These are phyloP conservation scores for Herpetotheres cachinnans DNA, from an alignment of 2,113 vertebrate genomes.

Conservation along the genomic window DNA sequence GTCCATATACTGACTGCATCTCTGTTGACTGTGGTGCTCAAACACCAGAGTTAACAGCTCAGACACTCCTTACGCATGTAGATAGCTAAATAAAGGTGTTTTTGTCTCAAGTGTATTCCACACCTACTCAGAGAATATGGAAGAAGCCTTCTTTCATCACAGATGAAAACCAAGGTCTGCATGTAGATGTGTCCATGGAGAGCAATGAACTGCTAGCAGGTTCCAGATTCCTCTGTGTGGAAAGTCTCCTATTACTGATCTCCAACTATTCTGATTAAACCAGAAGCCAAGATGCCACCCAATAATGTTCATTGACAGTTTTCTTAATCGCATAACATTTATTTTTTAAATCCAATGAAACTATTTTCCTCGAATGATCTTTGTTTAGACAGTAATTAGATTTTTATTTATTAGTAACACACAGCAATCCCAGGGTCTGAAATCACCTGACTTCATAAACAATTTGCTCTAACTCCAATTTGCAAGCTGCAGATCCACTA, in stretches of 20 bases:
- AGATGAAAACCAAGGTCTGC: background rate
- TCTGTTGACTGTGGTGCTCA: background rate
- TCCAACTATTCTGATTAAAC: background rate
- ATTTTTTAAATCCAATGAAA: background rate
- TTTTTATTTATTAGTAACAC: background rate
- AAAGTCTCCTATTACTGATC: background rate
- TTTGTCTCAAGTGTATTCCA: background rate
- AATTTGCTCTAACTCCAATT: background rate
- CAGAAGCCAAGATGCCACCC: background rate
- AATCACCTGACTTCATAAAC: background rate
- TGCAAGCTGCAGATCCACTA: background rate
- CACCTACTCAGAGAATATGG: background rate
- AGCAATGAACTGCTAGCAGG: background rate
- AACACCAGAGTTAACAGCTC: background rate
- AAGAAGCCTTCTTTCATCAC: background rate
- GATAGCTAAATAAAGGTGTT: background rate
- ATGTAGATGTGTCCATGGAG: background rate
- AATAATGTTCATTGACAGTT: background rate
- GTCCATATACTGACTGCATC: background rate
- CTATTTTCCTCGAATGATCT: background rate
- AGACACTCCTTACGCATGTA: rapidly evolving
- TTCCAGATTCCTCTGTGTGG: background rate
- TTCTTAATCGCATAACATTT: background rate
- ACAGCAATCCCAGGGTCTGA: background rate
- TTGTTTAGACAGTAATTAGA: background rate